These are phyloP conservation scores for Harpagoxenus sublaevis DNA, from an alignment of 2,888 invertebrate genomes.

Conservation along the genomic window DNA sequence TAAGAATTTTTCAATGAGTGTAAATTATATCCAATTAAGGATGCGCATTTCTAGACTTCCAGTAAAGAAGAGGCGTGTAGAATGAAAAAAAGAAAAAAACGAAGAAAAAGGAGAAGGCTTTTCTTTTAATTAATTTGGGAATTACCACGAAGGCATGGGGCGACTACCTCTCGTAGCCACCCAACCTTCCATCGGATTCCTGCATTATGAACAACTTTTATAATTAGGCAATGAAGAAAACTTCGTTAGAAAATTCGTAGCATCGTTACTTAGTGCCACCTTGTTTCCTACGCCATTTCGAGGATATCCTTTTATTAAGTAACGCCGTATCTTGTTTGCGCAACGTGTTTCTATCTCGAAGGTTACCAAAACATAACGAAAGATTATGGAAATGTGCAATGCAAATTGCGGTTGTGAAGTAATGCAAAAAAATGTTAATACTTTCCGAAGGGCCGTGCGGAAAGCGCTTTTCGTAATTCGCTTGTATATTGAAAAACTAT, in stretches of 20 bases:
- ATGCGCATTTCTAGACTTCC: conserved; percentile 40
- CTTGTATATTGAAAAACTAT: background rate
- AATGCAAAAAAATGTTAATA: background rate
- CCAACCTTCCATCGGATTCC: conserved; percentile 62
- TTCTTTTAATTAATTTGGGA: conserved; percentile 79
- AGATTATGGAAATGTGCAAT: conserved; percentile 5
- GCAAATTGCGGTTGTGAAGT: background rate
- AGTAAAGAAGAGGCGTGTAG: conserved; percentile 30
- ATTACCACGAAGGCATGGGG: conserved; percentile 66
- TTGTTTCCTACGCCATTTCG: conserved; percentile 2
- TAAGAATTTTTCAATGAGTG: conserved; percentile 5
- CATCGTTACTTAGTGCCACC: conserved; percentile 52
- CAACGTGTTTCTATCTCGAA: background rate
- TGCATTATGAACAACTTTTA: conserved; percentile 79
- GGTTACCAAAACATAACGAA: conserved; percentile 17
- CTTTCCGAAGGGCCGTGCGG: background rate
- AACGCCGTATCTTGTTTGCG: conserved; percentile 30
- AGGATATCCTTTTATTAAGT: conserved; percentile 54
- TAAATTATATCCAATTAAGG: background rate
- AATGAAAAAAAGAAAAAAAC: conserved; percentile 13
- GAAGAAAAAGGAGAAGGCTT: conserved; percentile 58
- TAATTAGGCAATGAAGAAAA: conserved; percentile 79
- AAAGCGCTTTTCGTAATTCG: background rate
- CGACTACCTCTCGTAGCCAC: conserved; percentile 44
- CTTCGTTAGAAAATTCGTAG: conserved; percentile 72